Conservation (phyloP, 2,113 vertebrate species). For the Sander vitreus region DNA sequence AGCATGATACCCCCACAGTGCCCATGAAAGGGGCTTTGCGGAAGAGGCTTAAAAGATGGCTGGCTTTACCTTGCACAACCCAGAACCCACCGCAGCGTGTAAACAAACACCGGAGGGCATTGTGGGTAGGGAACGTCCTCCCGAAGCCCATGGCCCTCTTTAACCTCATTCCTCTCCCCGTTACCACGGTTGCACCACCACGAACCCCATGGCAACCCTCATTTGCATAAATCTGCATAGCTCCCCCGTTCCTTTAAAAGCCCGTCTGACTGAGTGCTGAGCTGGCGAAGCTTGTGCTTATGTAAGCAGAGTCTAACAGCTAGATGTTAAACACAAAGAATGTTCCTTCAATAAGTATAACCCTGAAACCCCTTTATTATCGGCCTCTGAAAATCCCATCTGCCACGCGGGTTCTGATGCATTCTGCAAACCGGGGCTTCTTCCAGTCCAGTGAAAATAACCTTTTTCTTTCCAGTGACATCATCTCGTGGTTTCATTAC, state of each 20-base stretch:
- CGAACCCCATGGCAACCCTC: slow-evolving; percentile 59
- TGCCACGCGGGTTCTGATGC: slow-evolving; percentile 52
- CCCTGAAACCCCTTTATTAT: slow-evolving; percentile 69
- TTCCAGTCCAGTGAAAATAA: slow-evolving; percentile 51
- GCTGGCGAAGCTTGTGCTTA: slow-evolving; percentile 77
- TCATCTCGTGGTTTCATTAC: slow-evolving; percentile 53
- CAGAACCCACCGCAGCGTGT: slow-evolving; percentile 59
- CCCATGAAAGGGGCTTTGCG: slow-evolving; percentile 50
- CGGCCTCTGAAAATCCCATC: slow-evolving; percentile 57
- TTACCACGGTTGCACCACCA: slow-evolving; percentile 71
- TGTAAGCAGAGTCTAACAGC: slow-evolving; percentile 72
- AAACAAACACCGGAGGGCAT: slow-evolving; percentile 80
- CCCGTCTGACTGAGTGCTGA: slow-evolving; percentile 73
- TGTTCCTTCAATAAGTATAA: slow-evolving; percentile 64
- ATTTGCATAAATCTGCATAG: slow-evolving; percentile 81
- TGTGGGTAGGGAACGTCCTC: slow-evolving; percentile 63
- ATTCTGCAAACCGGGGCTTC: slow-evolving; percentile 30
- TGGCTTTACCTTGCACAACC: slow-evolving; percentile 59
- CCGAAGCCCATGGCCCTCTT: slow-evolving; percentile 64
- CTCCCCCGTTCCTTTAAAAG: slow-evolving; percentile 56
- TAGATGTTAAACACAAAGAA: slow-evolving; percentile 67
- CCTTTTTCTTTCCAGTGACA: slow-evolving; percentile 68
- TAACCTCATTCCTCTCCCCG: slow-evolving; percentile 76
- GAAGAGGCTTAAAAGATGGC: slow-evolving; percentile 51
- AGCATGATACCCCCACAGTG: slow-evolving; percentile 27